Evolutionary conservation across 2,888 invertebrate species (phyloP), one percentile per base, ranked within the genome.

Genomic region (Drosophila lacicola): DNA sequence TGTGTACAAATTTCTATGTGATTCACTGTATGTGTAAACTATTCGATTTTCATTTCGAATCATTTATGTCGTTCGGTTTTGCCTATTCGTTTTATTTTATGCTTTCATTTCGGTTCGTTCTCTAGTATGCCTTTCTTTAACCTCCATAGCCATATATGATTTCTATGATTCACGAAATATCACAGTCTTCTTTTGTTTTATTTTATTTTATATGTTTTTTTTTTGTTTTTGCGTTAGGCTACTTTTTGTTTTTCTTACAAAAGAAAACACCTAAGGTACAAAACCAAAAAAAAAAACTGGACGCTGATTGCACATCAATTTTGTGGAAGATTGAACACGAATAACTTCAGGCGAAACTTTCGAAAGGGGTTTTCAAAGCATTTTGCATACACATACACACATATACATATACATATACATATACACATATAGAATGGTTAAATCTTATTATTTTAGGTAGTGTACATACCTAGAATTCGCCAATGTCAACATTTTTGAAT

Each of bases 1-100:
- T 91, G 90, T 90, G 90, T 91, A 83, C 70, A 90, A 89, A 90
- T 87, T 90, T 91, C 86, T 88, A 90, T 91, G 91, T 91, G 90
- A 91, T 90, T 91, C 91, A 91, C 91, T 91, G 91, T 91, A 90
- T 91, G 89, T 91, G 90, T 87, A 86, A 80, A 80, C 57, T 74
- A 74, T 75, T 73, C 71, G 63, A 80, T 75, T 64, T 65, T 61
- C 5, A 42, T 70, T 78, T 67, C 21, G 41, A 62, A 44, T 74
- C 34, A 47, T 54, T 68, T 49, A 46, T 44, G 56, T 62, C 9
- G 13, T 34, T 67, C 69, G 46, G 41, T 60, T 66, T 65, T 60
- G 14, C 13, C 19, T 64, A 29, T 70, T 1, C 34, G 3, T 44
- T 53, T 33, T 53, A 44, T 34, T 17, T 41, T 2, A 10, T 36